These are phyloP conservation scores for Sardina pilchardus DNA, from an alignment of 2,113 vertebrate species.

Conservation along the genomic window DNA sequence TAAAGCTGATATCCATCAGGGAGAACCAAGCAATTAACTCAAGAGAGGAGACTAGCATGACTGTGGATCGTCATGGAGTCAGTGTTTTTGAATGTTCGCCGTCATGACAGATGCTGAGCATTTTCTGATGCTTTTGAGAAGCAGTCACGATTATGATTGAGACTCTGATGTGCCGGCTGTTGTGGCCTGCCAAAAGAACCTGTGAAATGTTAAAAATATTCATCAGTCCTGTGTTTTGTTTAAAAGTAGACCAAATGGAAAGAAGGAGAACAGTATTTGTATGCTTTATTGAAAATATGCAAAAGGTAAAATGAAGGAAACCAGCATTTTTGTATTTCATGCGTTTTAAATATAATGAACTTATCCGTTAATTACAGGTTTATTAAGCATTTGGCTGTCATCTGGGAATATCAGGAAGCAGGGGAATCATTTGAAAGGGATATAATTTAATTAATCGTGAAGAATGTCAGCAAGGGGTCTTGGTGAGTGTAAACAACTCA, in stretches of 20 bases:
- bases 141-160: neutral
- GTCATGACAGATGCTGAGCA: neutral
- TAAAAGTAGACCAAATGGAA: neutral
- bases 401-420: neutral
- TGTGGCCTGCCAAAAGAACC: neutral
- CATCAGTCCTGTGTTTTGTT: neutral
- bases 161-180: neutral
- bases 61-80: neutral
- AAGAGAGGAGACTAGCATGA: neutral
- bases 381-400: constrained; percentile 13
- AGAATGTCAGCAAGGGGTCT: constrained; percentile 5
- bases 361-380: neutral
- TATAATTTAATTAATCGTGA: constrained; percentile 48
- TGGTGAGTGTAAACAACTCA: constrained; percentile 52
- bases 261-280: neutral
- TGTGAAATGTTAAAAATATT: neutral
- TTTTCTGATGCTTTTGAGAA: neutral
- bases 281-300: neutral
- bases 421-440: neutral
- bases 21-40: neutral
- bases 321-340: neutral
- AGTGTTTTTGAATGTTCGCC: neutral
- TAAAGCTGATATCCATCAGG: neutral
- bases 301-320: neutral
- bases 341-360: neutral